Conservation (phyloP, 2,888 invertebrate species). For the Gnatocerus cornutus region DNA sequence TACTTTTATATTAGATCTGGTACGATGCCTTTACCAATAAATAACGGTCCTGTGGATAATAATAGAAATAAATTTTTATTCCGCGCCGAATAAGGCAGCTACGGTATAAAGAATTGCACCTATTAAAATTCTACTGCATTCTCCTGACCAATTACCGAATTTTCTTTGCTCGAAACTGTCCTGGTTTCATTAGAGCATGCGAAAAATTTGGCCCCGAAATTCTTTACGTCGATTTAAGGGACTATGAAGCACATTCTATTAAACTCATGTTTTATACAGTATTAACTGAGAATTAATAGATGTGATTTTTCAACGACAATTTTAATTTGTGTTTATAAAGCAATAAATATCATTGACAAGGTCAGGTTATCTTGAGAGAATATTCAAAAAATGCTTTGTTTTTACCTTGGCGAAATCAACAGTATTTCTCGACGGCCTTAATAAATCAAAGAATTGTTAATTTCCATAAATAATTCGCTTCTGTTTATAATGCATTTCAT, state of each 20-base stretch:
- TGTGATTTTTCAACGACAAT: constrained; percentile 49
- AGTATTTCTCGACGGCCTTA: constrained; percentile 52
- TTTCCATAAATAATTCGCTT: constrained; percentile 52
- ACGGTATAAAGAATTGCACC: constrained; percentile 31
- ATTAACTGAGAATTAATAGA: constrained; percentile 41
- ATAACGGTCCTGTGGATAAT: constrained; percentile 35
- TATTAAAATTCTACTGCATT: constrained; percentile 48
- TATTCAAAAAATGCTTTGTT: constrained; percentile 52
- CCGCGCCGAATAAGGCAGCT: constrained; percentile 30
- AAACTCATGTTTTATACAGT: constrained; percentile 22
- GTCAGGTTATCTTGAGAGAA: constrained; percentile 50
- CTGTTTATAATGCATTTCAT: constrained; percentile 16
- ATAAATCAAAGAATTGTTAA: constrained; percentile 52
- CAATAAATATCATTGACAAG: constrained; percentile 53
- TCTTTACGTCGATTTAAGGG: constrained; percentile 11
- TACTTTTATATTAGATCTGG: constrained; percentile 39
- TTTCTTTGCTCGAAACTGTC: constrained; percentile 17
- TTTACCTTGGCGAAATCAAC: constrained; percentile 52
- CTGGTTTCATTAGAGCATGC: constrained; percentile 18
- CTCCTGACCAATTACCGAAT: constrained; percentile 16
- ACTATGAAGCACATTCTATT: neutral
- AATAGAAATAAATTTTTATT: constrained; percentile 28
- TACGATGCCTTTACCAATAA: constrained; percentile 35
- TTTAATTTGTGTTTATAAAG: constrained; percentile 35
- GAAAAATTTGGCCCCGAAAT: constrained; percentile 18